A percentile compares a stretch with the other conserved stretches of the same genome.
These are phyloP conservation scores for Holcopasites calliopsidis DNA, from an alignment of 1,140 invertebrate genomes.

Conservation along the genomic window DNA sequence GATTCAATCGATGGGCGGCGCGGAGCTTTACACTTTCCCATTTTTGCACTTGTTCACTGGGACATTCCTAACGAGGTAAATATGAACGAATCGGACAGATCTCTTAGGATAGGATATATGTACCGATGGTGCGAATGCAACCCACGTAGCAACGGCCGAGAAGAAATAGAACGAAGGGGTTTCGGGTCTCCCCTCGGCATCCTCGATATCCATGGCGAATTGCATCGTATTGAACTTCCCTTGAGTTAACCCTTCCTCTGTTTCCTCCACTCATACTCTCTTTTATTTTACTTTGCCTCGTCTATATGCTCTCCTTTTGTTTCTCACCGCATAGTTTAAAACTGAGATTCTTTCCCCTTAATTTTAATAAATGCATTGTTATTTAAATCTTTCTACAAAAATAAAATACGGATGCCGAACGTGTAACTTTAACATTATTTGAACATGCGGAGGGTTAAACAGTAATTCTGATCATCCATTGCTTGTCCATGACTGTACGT, in stretches of 20 bases:
- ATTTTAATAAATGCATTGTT: too few relatives aligned
- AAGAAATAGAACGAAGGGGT: slow-evolving; percentile 59
- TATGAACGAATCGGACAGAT: slow-evolving; percentile 54
- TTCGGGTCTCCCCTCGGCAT: slow-evolving; percentile 58
- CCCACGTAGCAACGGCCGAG: slow-evolving; percentile 51
- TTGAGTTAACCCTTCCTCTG: slow-evolving; percentile 21
- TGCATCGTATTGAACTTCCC: slow-evolving; percentile 56
- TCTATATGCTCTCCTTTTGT: slow-evolving; percentile 39
- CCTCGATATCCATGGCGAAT: slow-evolving; percentile 62
- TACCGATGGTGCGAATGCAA: slow-evolving; percentile 41
- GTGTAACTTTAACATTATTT: too few relatives aligned
- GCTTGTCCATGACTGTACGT: too few relatives aligned
- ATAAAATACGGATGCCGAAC: too few relatives aligned
- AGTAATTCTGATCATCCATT: too few relatives aligned
- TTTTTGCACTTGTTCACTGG: slow-evolving; percentile 45
- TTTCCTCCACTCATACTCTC: too few relatives aligned
- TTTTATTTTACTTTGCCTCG: slow-evolving; percentile 13
- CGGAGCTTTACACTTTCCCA: background rate
- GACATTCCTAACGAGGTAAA: slow-evolving; percentile 63
- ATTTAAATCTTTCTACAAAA: too few relatives aligned
- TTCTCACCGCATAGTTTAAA: too few relatives aligned
- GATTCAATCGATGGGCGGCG: slow-evolving; percentile 43
- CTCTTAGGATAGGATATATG: slow-evolving; percentile 47
- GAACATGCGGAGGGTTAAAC: too few relatives aligned
- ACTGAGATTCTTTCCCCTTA: too few relatives aligned